Base-by-base conservation (phyloP, 2,888 invertebrate species). In the Blomia tropicalis region DNA sequence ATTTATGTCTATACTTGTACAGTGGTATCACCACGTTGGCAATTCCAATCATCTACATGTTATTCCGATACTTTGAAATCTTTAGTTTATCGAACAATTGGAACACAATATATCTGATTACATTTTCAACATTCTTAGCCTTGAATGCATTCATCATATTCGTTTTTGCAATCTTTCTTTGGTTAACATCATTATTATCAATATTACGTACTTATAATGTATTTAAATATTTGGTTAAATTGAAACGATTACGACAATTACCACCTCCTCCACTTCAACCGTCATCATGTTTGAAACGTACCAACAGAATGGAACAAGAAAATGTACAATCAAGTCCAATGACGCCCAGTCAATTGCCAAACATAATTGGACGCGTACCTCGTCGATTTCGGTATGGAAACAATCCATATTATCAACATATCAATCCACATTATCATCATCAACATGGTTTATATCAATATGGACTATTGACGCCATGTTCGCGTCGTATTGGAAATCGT, bases 161-260 rank as follows among this genome's bases (percentile, higher is more conserved):
- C 23, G 32, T 56, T 2, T 36, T 56, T 23, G 56, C 56, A 2
- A 56, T 56, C 25, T 56, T 56, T 56, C 23, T 56, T 11, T 25
- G 25, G 19, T 36, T 56, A 22, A 56, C 56, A 19, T 29, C 56
- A 11, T 11, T 56, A 25, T n/a, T 56, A 19, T 32, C 31, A 2
- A 56, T 30, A 56, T 14, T 56, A 14, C 56, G 56, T 19, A 29
- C 56, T 11, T 56, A 56, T 25, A 56, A 56, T 31, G 29, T 56
- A 31, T 56, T 56, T 11, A 56, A 29, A 36, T 29, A 56, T 36
- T 36, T 56, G 27, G 56, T 56, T 3, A 56, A 56, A 25, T 36
- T 56, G 56, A 27, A 25, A 22, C 56, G 23, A 36, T 30, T 3
- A 31, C 54, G 22, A 7, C 22, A 31, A 54, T 14, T 7, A 25